Evolutionary conservation across 1,140 invertebrate genomes (phyloP), one percentile per base, ranked within the genome.

Genomic region (Lepidostoma basale): DNA sequence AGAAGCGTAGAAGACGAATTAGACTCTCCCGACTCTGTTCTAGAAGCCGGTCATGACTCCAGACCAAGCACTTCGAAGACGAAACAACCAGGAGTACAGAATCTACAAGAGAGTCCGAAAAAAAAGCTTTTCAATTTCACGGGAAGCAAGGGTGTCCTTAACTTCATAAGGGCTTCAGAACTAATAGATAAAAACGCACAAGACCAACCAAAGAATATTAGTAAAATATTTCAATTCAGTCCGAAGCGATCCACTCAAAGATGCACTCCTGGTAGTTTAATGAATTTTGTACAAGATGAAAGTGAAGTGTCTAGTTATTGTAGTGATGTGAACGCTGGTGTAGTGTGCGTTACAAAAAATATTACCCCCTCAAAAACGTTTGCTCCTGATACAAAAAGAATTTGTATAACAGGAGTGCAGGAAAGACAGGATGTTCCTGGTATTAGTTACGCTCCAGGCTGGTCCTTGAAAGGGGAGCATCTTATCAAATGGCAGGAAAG

Each of bases 381-480:
- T 0, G 16, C 44, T 63, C 60, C 60, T 47, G 42, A 3, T 47
- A 5, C 12, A 0, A 63, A 14, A 2, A 36, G 42, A 12, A 23
- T n/a, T 33, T 18, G 14, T 3, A 33, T 20, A 22, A 18, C 30
- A 18, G 62, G 4, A 8, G 14, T 76, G 71, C 65, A 70, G 68
- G 64, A 71, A 52, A 70, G 74, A 69, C 70, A 74, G 25, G 62
- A 67, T 62, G 59, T 74, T 67, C 71, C 74, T 30, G 64, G 74
- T 67, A 83, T 82, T 74, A 83, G 82, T 73, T 83, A 83, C 75
- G 82, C 82, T 40, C 82, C 82, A 28, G 82, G 82, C 33, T 83
- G 82, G 82, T 83, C 82, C 52, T 76, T 83, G 49, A 83, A 83
- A 73, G 82, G 82, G 22, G 79, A 82, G 75, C 82, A 83, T 74